Conservation (phyloP, 2,113 vertebrate genomes). For the Lepidothrix coronata region DNA sequence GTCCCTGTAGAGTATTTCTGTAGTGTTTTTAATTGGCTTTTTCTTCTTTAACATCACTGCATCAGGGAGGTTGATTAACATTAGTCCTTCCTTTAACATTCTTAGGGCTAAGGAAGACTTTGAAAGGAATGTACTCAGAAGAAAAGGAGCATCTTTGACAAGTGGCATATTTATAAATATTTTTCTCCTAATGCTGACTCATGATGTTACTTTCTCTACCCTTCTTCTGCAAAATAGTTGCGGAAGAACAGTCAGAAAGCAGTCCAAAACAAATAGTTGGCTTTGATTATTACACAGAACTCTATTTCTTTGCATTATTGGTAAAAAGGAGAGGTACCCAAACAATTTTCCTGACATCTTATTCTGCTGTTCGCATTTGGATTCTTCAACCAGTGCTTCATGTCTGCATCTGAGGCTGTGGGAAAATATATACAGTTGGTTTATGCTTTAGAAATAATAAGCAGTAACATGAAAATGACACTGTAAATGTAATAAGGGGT, state of each 20-base stretch:
- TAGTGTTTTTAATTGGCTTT: neutral
- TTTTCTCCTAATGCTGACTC: neutral
- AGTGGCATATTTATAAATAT: neutral
- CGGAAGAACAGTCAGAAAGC: neutral
- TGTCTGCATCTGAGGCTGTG: neutral
- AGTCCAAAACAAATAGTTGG: neutral
- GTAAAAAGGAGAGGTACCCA: neutral
- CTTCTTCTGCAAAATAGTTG: neutral
- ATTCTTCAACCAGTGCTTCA: neutral
- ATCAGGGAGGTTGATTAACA: neutral
- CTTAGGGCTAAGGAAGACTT: neutral
- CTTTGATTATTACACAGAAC: neutral
- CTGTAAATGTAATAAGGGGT: neutral
- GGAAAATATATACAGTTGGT: neutral
- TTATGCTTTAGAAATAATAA: neutral
- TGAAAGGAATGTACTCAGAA: neutral
- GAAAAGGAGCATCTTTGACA: neutral
- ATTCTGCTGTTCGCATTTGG: neutral
- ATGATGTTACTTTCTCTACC: neutral
- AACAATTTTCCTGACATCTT: neutral
- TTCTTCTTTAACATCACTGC: neutral
- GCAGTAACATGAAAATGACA: neutral
- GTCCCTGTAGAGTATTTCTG: neutral
- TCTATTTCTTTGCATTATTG: neutral
- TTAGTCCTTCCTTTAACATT: neutral